Evolutionary conservation across 2,113 vertebrate species (phyloP), one percentile per base, ranked within the genome.

Genomic region (Grammomys dolichurus): DNA sequence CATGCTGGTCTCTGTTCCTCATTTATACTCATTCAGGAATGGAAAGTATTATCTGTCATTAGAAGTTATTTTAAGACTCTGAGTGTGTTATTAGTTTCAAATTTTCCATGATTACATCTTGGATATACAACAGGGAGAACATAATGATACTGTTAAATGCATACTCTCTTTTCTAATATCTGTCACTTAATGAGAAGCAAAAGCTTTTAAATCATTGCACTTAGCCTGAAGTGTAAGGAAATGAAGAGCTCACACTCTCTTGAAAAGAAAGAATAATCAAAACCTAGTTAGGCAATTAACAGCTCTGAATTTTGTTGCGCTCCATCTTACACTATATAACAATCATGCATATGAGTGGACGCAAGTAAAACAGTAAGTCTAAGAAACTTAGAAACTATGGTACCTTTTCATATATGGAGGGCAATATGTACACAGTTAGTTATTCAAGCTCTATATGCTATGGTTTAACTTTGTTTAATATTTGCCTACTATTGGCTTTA

Each of bases 111-210:
- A 98, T 98, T 97, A 76, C 92, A 90, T 96, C 76, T 94, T 94
- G 92, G 95, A 97, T 93, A 93, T 95, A 96, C 95, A 97, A 94
- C 84, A 95, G 97, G 93, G 95, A 97, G 87, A 96, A 94, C 92
- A 97, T 96, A 97, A 98, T 96, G 96, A 96, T 72, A 89, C 78
- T 90, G 80, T 96, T 95, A 96, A 96, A 91, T 93, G 92, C 84
- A 95, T 2, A 93, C 60, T 90, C 80, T 95, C 90, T 96, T 97
- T 96, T 89, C 89, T 94, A 91, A 81, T 97, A 95, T 96, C 96
- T 97, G 58, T 97, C 96, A 90, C 81, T 97, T 97, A 97, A 95
- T 95, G 95, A 96, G 97, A 96, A 96, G 90, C 85, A 96, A 96
- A 97, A 80, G 60, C 86, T 92, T 96, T 96, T 89, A 95, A 96